These are phyloP conservation scores for Drosophila sordidula DNA, from an alignment of 2,888 invertebrate genomes.

Conservation along the genomic window DNA sequence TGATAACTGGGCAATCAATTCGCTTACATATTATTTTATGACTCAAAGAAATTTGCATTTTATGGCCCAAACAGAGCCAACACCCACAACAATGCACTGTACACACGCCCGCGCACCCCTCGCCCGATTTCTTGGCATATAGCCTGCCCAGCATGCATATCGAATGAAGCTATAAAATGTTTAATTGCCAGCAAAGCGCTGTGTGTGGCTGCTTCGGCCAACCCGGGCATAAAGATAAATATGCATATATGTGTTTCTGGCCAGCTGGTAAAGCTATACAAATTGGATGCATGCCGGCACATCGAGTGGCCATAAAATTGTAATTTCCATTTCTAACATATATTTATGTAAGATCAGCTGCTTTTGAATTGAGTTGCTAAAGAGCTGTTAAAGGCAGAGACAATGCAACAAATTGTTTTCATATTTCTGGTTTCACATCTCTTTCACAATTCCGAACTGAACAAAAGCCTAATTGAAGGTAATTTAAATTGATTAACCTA, in stretches of 20 bases:
- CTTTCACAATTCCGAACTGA: conserved; percentile 46
- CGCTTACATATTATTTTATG: conserved; percentile 56
- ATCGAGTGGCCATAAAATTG: conserved; percentile 33
- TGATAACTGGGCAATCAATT: conserved; percentile 40
- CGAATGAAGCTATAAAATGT: conserved; percentile 75
- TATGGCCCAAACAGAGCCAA: conserved; percentile 43
- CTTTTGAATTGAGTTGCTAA: conserved; percentile 45
- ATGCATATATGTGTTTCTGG: conserved; percentile 46
- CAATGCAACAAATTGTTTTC: conserved; percentile 51
- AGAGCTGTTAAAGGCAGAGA: conserved; percentile 26
- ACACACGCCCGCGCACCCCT: conserved; percentile 4
- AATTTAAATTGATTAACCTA: conserved; percentile 79
- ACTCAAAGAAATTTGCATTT: conserved; percentile 70
- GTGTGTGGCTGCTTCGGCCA: conserved; percentile 50
- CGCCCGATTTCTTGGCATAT: conserved; percentile 5
- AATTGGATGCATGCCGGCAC: conserved; percentile 44
- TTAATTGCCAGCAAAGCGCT: conserved; percentile 60
- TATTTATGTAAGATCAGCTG: conserved; percentile 42
- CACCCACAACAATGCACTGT: conserved; percentile 62
- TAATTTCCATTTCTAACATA: conserved; percentile 45
- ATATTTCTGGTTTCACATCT: conserved; percentile 40
- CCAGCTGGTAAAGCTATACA: conserved; percentile 41
- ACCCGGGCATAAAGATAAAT: conserved; percentile 43
- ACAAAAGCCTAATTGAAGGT: conserved; percentile 77
- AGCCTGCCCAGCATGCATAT: conserved; percentile 71